phyloP scores from a whole-genome alignment of 2,888 invertebrate genomes.

The Pollenia amentaria region DNA sequence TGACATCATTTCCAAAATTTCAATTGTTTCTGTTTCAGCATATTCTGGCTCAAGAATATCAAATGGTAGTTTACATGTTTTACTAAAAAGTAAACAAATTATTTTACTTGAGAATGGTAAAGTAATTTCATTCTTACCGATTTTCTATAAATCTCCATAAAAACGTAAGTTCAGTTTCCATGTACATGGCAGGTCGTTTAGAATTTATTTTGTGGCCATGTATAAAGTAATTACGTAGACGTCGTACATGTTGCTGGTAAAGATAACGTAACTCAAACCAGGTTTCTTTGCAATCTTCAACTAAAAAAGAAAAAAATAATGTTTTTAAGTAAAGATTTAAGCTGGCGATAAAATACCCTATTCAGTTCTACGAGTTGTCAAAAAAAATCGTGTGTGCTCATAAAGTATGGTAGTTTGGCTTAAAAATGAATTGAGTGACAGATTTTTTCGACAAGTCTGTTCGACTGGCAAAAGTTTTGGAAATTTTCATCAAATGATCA shows the following conservation, averaged over 20 bases:
- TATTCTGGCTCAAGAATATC: conserved; percentile 17
- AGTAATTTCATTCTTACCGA: conserved; percentile 7
- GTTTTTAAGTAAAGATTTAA: neutral
- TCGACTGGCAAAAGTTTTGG: too few relatives aligned
- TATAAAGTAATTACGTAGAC: conserved; percentile 75
- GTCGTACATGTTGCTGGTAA: conserved; percentile 79
- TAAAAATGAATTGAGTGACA: too few relatives aligned
- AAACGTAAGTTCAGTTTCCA: conserved; percentile 80
- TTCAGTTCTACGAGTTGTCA: too few relatives aligned
- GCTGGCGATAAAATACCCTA: too few relatives aligned
- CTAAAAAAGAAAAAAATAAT: conserved; percentile 53
- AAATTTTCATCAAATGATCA: too few relatives aligned
- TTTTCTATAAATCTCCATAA: conserved; percentile 78
- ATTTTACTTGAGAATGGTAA: too few relatives aligned
- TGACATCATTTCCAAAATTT: neutral
- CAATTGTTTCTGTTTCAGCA: neutral
- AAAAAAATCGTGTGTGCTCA: too few relatives aligned
- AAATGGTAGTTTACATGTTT: conserved; percentile 55
- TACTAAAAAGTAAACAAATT: conserved; percentile 29
- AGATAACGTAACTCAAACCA: conserved; percentile 79
- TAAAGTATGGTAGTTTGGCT: too few relatives aligned
- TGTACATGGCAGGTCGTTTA: conserved; percentile 78
- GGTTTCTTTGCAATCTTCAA: conserved; percentile 75
- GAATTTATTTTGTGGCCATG: conserved; percentile 52
- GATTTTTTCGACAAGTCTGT: too few relatives aligned